Evolutionary conservation across 2,888 invertebrate genomes (phyloP).

Genomic region (Ectropis crepuscularia): DNA sequence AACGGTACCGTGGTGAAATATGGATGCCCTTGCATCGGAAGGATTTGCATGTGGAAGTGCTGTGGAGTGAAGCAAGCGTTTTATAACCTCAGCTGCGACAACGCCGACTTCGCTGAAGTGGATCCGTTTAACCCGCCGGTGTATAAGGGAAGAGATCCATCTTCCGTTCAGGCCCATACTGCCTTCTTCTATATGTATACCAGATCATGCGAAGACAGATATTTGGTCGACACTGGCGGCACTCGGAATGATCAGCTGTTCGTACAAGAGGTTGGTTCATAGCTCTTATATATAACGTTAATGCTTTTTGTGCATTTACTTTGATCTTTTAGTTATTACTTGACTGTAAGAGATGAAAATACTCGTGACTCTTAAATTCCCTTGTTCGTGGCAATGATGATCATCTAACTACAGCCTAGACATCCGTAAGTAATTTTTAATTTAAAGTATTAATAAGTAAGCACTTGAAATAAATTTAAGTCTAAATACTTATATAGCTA

Average conservation of each 20-base stretch:
- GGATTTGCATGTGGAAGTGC: conserved; percentile 71
- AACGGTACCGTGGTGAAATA: conserved; percentile 48
- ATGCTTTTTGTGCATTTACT: too few species aligned
- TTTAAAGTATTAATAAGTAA: too few species aligned
- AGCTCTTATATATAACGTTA: neutral
- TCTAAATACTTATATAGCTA: too few species aligned
- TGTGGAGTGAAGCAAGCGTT: conserved; percentile 58
- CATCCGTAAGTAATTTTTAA: too few species aligned
- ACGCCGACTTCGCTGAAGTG: conserved; percentile 51
- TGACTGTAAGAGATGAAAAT: too few species aligned
- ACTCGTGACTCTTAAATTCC: too few species aligned
- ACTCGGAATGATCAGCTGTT: conserved; percentile 55
- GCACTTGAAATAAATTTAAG: too few species aligned
- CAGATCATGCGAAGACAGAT: conserved; percentile 59
- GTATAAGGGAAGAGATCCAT: conserved; percentile 56
- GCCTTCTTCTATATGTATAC: conserved; percentile 68
- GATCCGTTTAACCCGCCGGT: conserved; percentile 69
- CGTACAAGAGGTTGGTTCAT: conserved; percentile 67
- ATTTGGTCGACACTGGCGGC: conserved; percentile 58
- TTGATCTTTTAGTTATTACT: too few species aligned
- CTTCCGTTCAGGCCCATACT: conserved; percentile 53
- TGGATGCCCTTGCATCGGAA: conserved; percentile 73
- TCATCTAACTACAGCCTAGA: too few species aligned
- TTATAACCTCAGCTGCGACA: conserved; percentile 53
- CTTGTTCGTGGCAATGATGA: too few species aligned